Percentiles rank a stretch among this genome's conserved stretches.
These are phyloP conservation scores for Brachyptera risi DNA, from an alignment of 2,888 invertebrate species.

Conservation along the genomic window DNA sequence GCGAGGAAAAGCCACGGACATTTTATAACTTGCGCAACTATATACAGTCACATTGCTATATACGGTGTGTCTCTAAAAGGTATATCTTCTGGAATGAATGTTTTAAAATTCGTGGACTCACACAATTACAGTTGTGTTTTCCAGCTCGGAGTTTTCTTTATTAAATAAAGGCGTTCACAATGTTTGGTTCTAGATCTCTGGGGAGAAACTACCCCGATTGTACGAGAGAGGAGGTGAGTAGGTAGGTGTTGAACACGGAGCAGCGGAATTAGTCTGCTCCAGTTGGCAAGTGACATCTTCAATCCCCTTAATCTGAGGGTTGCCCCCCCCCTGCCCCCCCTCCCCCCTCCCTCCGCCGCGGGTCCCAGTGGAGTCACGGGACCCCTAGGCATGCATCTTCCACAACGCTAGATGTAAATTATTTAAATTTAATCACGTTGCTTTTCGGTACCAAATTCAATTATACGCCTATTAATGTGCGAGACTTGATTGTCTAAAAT, in stretches of 20 bases:
- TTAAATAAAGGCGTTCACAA: conserved; percentile 28
- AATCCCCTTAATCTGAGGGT: conserved; percentile 15
- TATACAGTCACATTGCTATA: no score
- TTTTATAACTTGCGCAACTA: no score
- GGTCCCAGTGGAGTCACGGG: conserved; percentile 20
- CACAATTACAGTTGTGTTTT: not conserved
- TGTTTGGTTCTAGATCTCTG: conserved; percentile 16
- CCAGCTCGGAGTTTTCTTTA: conserved; percentile 24
- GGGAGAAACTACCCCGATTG: no score
- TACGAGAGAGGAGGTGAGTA: no score
- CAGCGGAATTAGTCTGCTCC: conserved; percentile 14
- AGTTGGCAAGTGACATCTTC: conserved; percentile 26
- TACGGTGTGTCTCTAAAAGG: no score
- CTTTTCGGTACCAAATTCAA: conserved; percentile 44
- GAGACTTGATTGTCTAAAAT: conserved; percentile 40
- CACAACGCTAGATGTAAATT: conserved; percentile 38
- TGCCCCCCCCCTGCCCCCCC: no score
- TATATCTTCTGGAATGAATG: no score
- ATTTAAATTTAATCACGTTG: conserved; percentile 48
- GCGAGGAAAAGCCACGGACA: no score
- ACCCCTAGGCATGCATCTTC: conserved; percentile 31
- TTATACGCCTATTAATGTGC: conserved; percentile 43
- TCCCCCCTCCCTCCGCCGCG: conserved; percentile 20
- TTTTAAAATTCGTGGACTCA: conserved; percentile 21
- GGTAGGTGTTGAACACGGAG: conserved; percentile 15